Evolutionary conservation across 37 sponge, comb jelly and placozoan genomes (phyloP).

Genomic region (Beroe ovata): DNA sequence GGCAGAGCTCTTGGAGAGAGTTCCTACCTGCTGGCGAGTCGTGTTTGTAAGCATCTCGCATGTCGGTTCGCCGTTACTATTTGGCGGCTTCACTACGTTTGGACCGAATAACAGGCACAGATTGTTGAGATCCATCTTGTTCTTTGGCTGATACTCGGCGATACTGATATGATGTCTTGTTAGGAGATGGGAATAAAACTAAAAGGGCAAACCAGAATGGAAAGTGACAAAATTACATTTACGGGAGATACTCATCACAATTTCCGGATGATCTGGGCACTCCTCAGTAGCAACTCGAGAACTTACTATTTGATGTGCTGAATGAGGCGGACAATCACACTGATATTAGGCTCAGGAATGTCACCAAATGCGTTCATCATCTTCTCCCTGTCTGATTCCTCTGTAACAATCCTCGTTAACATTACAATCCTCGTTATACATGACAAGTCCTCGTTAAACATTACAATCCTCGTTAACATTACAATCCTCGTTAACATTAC

Average conservation of each 20-base stretch:
- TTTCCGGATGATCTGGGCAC: no score
- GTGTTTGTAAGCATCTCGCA: constrained; percentile 30
- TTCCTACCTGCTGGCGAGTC: constrained; percentile 1
- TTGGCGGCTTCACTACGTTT: constrained; percentile 46
- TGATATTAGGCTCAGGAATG: constrained; percentile 65
- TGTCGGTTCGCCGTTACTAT: background rate
- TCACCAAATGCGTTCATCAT: constrained; percentile 56
- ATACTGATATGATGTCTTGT: constrained; percentile 26
- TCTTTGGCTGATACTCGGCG: constrained; percentile 49
- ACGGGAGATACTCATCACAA: no score
- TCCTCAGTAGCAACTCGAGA: background rate
- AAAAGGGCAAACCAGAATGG: no score
- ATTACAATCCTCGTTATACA: no score
- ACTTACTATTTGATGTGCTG: constrained; percentile 65
- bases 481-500: no score
- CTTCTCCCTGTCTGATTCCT: constrained; percentile 41
- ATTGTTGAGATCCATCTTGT: constrained; percentile 61
- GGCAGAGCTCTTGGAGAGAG: no score
- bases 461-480: no score
- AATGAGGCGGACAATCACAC: constrained; percentile 58
- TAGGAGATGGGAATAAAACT: no score
- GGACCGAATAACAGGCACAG: constrained; percentile 54
- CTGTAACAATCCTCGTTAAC: constrained; percentile 13
- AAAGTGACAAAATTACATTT: no score
- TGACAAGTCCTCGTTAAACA: no score